Evolutionary conservation across 2,888 invertebrate species (phyloP).

Genomic region (Epinotia ramella): DNA sequence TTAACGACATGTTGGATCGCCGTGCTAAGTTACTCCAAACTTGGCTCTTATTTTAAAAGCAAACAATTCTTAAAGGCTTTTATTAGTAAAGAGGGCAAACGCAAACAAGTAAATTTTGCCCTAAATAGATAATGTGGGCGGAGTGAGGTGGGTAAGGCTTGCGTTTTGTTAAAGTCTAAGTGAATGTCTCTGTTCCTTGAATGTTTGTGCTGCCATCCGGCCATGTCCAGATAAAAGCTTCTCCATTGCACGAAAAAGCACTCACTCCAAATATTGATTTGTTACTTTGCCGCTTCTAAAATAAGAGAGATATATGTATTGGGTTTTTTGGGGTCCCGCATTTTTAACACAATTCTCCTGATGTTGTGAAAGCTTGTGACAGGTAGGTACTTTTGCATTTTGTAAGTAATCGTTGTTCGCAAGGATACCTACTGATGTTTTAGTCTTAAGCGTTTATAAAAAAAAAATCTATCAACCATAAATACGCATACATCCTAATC

Average conservation of each 20-base stretch:
- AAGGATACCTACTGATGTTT: background rate
- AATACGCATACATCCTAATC: too few species aligned
- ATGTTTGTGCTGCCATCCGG: conserved; percentile 80
- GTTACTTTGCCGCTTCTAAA: conserved; percentile 81
- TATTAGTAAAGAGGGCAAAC: conserved; percentile 43
- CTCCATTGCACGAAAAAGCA: conserved; percentile 85
- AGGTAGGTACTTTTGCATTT: conserved; percentile 4
- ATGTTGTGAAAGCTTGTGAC: conserved; percentile 36
- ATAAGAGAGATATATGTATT: conserved; percentile 73
- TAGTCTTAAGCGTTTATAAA: background rate
- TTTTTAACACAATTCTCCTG: conserved; percentile 62
- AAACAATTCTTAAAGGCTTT: conserved; percentile 43
- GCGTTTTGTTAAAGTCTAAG: conserved; percentile 71
- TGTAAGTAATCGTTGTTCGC: background rate
- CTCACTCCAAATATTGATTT: conserved; percentile 85
- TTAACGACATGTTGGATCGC: conserved; percentile 31
- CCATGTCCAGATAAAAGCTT: conserved; percentile 86
- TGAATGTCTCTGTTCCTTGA: conserved; percentile 78
- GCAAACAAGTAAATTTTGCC: conserved; percentile 43
- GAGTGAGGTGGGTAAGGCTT: conserved; percentile 55
- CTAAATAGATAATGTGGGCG: conserved; percentile 51
- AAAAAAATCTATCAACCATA: too few species aligned
- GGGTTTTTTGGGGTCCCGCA: conserved; percentile 63
- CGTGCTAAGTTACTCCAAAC: conserved; percentile 32
- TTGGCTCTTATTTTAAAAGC: conserved; percentile 38